phyloP scores from a whole-genome alignment of 1,140 invertebrate species.

The Trinorchestia longiramus region DNA sequence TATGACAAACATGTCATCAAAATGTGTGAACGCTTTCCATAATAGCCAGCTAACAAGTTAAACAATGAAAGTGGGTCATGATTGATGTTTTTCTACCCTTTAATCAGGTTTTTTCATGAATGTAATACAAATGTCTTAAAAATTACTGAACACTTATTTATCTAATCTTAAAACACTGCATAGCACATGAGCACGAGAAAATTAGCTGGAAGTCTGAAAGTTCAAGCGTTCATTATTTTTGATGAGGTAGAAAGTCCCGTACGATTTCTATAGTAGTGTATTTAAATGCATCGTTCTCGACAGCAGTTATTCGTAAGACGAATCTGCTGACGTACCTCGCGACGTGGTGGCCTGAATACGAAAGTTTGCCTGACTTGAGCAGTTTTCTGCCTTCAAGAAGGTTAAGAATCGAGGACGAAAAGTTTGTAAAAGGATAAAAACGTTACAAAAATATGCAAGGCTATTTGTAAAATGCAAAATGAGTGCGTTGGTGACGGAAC shows the following conservation, averaged over 20 bases:
- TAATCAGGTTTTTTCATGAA: background rate
- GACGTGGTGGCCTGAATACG: too few relatives aligned
- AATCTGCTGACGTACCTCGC: too few relatives aligned
- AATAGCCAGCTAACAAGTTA: background rate
- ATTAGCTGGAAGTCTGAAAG: background rate
- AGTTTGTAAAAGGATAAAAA: too few relatives aligned
- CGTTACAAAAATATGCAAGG: too few relatives aligned
- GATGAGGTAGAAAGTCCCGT: background rate
- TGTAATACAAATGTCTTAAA: background rate
- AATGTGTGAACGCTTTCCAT: background rate
- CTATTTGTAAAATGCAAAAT: too few relatives aligned
- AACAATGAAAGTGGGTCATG: background rate
- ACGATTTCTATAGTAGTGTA: too few relatives aligned
- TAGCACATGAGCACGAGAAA: background rate
- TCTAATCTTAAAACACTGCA: background rate
- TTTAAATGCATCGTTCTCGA: too few relatives aligned
- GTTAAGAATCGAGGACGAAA: too few relatives aligned
- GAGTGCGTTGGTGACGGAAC: too few relatives aligned
- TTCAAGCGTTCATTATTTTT: background rate
- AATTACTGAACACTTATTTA: background rate
- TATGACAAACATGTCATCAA: background rate
- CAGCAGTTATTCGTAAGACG: too few relatives aligned
- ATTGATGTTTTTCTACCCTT: background rate
- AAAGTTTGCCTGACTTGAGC: too few relatives aligned
- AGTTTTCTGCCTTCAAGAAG: too few relatives aligned